Evolutionary conservation across 2,113 vertebrate genomes (phyloP).

Genomic region (Tachysurus fulvidraco): DNA sequence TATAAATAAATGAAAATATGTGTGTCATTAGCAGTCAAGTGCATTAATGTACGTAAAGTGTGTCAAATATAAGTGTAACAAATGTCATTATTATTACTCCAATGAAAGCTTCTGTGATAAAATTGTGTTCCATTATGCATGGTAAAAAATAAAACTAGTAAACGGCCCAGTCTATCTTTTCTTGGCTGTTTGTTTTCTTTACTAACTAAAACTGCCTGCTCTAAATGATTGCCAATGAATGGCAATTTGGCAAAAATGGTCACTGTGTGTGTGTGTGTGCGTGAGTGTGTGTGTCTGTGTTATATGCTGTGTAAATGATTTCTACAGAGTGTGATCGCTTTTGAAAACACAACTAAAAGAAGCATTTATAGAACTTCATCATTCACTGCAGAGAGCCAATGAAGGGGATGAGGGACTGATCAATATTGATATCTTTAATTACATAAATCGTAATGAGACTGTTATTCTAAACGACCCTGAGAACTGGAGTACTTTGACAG

Average conservation of each 20-base stretch:
- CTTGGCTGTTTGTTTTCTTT: background rate
- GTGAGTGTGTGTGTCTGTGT: background rate
- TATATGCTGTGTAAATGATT: conserved; percentile 1
- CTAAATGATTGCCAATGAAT: background rate
- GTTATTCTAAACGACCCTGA: conserved; percentile 48
- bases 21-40: background rate
- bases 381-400: background rate
- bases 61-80: background rate
- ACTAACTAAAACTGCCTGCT: background rate
- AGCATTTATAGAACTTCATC: background rate
- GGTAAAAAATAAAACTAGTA: background rate
- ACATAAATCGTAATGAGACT: conserved; percentile 43
- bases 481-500: conserved; percentile 31
- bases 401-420: background rate
- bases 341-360: background rate
- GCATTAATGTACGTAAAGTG: background rate
- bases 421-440: conserved; percentile 46
- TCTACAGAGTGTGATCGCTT: background rate
- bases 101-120: background rate
- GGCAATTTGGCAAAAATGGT: background rate
- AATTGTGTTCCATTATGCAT: background rate
- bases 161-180: background rate
- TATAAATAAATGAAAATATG: background rate
- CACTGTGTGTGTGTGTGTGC: too few species aligned
- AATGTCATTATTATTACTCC: background rate